Base-by-base conservation (phyloP, 2,888 invertebrate genomes). In the Muscina levida region DNA sequence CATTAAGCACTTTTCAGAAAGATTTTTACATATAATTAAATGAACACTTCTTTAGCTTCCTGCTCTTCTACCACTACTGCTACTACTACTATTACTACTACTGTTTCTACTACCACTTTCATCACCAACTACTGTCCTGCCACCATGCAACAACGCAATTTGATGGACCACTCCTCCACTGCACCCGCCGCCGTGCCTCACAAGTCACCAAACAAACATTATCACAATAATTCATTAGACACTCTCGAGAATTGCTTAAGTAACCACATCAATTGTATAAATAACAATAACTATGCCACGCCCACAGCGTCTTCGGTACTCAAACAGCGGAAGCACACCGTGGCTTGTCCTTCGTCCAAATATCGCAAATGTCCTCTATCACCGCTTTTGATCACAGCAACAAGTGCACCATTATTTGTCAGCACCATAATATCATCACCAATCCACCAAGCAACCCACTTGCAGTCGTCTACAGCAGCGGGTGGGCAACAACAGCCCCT, bases 341-440 rank as follows among this genome's bases (percentile, higher is more conserved):
- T 73, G 46, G 37, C 57, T 57, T 39, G 80, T 74, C 19, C 77
- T 59, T 72, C 85, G 59, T 51, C 83, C 48, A 57, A 78, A 74
- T 74, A 68, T 51, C 87, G 87, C 71, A 88, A 87, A 83, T 86
- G 85, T 83, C 85, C 88, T 57, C 72, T 88, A 31, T 87, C 88
- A 82, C 88, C 87, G 75, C 84, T 88, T 83, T 67, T 80, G 62
- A 82, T 83, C 59, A 62, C 72, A 26, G 48, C 39, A 10, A 56
- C 84, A 76, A 80, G 82, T 72, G 53, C 82, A 82, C 77, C 79
- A 51, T 57, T 82, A 59, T 59, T 74, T 72, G 26, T 11, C 62
- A 42, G 10, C 17, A 53, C 39, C 1, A 37, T 10, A 13, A 6
- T 39, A 57, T 17, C 42, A 62, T 5, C 57, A 37, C 31, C 37